Conservation (phyloP, 2,797 vertebrate species). For the Iguana delicatissima region DNA sequence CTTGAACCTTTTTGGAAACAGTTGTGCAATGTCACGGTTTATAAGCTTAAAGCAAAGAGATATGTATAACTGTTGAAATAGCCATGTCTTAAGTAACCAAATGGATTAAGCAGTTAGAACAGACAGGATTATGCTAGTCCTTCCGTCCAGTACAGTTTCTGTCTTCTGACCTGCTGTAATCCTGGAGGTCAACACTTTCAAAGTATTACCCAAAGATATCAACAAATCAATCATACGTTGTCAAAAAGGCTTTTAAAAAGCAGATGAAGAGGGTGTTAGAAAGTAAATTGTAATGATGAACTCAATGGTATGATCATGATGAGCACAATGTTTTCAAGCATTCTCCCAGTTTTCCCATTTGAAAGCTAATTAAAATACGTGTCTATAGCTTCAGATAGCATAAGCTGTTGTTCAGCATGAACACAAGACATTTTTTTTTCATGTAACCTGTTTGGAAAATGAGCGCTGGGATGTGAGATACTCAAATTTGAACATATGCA, state of each 20-base stretch:
- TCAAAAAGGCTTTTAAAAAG: background rate
- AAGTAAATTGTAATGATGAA: background rate
- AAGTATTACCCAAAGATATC: accelerated
- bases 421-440: background rate
- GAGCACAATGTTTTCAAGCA: background rate
- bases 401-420: background rate
- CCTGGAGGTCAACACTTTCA: background rate
- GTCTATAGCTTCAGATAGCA: background rate
- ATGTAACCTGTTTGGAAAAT: background rate
- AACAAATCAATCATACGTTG: background rate
- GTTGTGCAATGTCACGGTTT: background rate
- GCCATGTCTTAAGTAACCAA: slow-evolving; percentile 55
- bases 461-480: background rate
- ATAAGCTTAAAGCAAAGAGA: slow-evolving; percentile 70
- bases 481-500: background rate
- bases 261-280: accelerated
- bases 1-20: background rate
- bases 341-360: background rate
- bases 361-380: background rate
- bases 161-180: slow-evolving; percentile 13
- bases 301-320: background rate
- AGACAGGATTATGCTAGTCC: accelerated
- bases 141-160: slow-evolving; percentile 1
- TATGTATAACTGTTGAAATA: slow-evolving; percentile 61
- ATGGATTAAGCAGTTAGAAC: slow-evolving; percentile 57